A percentile compares a stretch with the other conserved stretches of the same genome.
phyloP scores from a whole-genome alignment of 2,797 vertebrate species.

The Anguilla anguilla region DNA sequence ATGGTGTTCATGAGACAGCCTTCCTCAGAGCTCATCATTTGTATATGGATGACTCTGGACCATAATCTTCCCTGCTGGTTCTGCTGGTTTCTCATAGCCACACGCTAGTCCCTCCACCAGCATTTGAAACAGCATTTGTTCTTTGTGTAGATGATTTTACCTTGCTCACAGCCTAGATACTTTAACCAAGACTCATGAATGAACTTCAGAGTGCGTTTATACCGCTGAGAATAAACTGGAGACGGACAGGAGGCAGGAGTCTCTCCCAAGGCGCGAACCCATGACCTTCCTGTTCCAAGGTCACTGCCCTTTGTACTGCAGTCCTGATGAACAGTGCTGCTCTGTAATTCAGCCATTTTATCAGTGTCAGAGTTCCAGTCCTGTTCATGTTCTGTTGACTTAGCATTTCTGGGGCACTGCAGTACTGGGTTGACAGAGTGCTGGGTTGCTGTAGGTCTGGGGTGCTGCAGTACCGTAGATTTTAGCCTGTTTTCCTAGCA shows the following conservation, averaged over 20 bases:
- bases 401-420: not conserved
- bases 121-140: conserved; percentile 1
- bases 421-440: not conserved
- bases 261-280: conserved; percentile 39
- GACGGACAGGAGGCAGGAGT: not conserved
- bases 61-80: not conserved
- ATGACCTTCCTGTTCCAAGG: conserved; percentile 41
- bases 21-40: not conserved
- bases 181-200: conserved; percentile 45
- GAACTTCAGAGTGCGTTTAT: not conserved
- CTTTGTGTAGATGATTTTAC: conserved; percentile 39
- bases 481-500: not conserved
- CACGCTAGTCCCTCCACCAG: not conserved
- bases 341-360: conserved; percentile 23
- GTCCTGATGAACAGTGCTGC: conserved; percentile 25
- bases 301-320: not conserved
- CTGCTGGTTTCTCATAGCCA: not conserved
- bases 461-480: not conserved
- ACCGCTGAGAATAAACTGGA: not conserved
- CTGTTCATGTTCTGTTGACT: not conserved
- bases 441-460: not conserved
- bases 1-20: not conserved
- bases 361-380: conserved; percentile 22
- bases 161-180: conserved; percentile 52
- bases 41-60: not conserved